Percentiles rank a stretch among this genome's conserved stretches.
Conservation (phyloP, 2,113 vertebrate species). For the Channa maculata region DNA sequence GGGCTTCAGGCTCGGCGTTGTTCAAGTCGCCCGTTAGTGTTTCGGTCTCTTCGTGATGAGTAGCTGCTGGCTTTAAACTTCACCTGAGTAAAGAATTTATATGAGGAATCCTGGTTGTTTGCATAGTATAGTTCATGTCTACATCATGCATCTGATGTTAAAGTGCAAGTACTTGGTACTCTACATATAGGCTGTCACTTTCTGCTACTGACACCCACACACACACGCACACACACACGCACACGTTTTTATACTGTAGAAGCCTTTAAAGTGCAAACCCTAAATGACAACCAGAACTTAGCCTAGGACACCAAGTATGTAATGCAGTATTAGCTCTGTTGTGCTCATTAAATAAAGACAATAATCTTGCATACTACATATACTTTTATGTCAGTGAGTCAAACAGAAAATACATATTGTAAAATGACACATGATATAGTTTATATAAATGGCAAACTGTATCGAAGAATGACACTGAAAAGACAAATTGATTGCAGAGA, state of each 20-base stretch:
- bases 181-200: slow-evolving; percentile 39
- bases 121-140: slow-evolving; percentile 26
- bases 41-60: slow-evolving; percentile 25
- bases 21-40: slow-evolving; percentile 34
- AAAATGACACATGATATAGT: slow-evolving; percentile 20
- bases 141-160: slow-evolving; percentile 37
- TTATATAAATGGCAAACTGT: slow-evolving; percentile 29
- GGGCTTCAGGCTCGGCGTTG: slow-evolving; percentile 18
- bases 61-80: slow-evolving; percentile 18
- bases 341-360: slow-evolving; percentile 41
- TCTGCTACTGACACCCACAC: slow-evolving; percentile 16
- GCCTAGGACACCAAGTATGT: slow-evolving; percentile 50
- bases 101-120: slow-evolving; percentile 22
- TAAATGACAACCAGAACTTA: slow-evolving; percentile 49
- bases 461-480: slow-evolving; percentile 30
- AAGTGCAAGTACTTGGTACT: slow-evolving; percentile 54
- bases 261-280: slow-evolving; percentile 49
- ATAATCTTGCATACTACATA: slow-evolving; percentile 30
- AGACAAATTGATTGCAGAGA: slow-evolving; percentile 45
- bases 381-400: slow-evolving; percentile 29
- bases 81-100: slow-evolving; percentile 7
- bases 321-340: slow-evolving; percentile 51
- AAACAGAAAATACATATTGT: slow-evolving; percentile 29
- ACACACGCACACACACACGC: not conserved
- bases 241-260: slow-evolving; percentile 41